Evolutionary conservation across 1,140 invertebrate genomes (phyloP).

Genomic region (Drosophila paulistorum): DNA sequence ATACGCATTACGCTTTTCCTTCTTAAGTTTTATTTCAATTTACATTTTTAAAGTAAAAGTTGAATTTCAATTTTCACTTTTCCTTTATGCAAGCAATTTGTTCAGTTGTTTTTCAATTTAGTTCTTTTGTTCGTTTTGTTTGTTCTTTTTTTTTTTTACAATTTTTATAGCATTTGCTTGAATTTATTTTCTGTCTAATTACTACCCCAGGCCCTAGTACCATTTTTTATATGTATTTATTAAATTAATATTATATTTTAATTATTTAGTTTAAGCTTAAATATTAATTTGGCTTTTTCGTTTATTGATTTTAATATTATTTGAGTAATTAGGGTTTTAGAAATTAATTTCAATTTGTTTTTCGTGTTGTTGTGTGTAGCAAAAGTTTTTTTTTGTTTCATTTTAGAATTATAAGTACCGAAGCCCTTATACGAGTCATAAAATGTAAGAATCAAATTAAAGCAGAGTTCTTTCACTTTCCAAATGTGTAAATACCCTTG

Average conservation of each 20-base stretch:
- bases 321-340: slow-evolving; percentile 41
- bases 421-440: slow-evolving; percentile 20
- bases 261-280: slow-evolving; percentile 58
- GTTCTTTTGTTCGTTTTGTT: slow-evolving; percentile 27
- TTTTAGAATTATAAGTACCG: slow-evolving; percentile 35
- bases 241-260: slow-evolving; percentile 18
- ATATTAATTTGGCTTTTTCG: slow-evolving; percentile 75
- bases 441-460: slow-evolving; percentile 6
- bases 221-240: slow-evolving; percentile 31
- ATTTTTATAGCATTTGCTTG: slow-evolving; percentile 24
- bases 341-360: slow-evolving; percentile 20
- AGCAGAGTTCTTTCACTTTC: not conserved
- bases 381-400: not conserved
- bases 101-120: slow-evolving; percentile 46
- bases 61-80: slow-evolving; percentile 37
- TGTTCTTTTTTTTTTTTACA: slow-evolving; percentile 45
- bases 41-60: slow-evolving; percentile 70
- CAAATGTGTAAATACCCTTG: too few species aligned
- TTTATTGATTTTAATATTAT: slow-evolving; percentile 42
- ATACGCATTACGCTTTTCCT: slow-evolving; percentile 12
- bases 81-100: slow-evolving; percentile 46
- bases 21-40: slow-evolving; percentile 28
- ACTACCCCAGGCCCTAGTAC: slow-evolving; percentile 76
- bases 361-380: not conserved
- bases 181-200: slow-evolving; percentile 52